Base-by-base conservation (phyloP, 2,888 invertebrate species). In the Onchidella celtica region DNA sequence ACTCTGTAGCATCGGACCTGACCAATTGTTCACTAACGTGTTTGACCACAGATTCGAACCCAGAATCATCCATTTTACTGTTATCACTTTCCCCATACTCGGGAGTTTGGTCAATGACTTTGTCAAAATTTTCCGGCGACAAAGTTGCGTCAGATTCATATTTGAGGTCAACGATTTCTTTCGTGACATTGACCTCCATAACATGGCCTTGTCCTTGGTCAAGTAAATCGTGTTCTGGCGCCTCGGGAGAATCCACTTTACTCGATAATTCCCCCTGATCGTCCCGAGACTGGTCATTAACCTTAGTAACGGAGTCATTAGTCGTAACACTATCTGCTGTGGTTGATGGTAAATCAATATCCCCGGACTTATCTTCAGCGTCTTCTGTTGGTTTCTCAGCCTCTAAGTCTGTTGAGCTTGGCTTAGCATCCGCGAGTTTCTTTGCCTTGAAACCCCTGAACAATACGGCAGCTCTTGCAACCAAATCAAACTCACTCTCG, bases 401-500 rank as follows among this genome's bases (percentile, higher is more conserved):
- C 34, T 57, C 57, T 34, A 57, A 34, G 32, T 34, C 57, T 21
- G 57, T 34, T 57, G 57, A 17, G 57, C n/a, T 34, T 1, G n/a
- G 55, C 32, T 78, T 69, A 29, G 59, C 69, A 34, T 57, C 69
- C 17, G 27, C 63, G 1, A 29, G 38, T 29, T 79, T 79, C 32
- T 79, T 79, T 3, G 32, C 29, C 24, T 79, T 79, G 55, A 72
- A 80, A 14, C 80, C 80, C n/a, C 36, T 80, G 68, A 80, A 80
- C 3, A 80, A 59, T 3, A 68, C 34, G 2, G 80, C 80, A 17
- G 80, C 80, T 29, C 61, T 65, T 4, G 80, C n/a, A 11, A 80
- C 80, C 9, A 80, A 29, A 47, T 80, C 80, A 9, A 17, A 66
- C 0, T 80, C 74, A 9, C 24, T 59, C 9, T 72, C 69, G 4